A percentile compares a stretch with the other conserved stretches of the same genome.
Conservation (phyloP, 2,113 vertebrate genomes). For the Paedocypris sp. region DNA sequence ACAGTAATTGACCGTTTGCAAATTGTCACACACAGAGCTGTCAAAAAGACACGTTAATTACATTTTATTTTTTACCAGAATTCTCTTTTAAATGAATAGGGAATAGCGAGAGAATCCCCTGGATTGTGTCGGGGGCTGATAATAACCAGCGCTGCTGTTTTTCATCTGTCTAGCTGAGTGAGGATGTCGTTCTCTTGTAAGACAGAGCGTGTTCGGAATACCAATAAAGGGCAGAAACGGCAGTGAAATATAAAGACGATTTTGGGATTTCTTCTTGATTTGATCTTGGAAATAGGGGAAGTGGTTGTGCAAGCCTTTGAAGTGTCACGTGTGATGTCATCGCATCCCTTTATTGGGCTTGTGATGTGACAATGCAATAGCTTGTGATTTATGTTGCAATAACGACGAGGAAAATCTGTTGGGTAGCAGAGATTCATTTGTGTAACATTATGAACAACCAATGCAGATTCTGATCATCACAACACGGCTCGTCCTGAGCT, state of each 20-base stretch:
- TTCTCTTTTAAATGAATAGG: neutral
- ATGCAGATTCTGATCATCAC: neutral
- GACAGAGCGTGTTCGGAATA: slow-evolving; percentile 23
- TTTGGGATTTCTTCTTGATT: neutral
- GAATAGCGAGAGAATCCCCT: neutral
- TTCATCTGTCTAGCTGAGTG: slow-evolving; percentile 15
- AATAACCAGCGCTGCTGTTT: slow-evolving; percentile 5
- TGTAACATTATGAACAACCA: neutral
- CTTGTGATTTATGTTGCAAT: too few species aligned
- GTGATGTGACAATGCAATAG: too few species aligned
- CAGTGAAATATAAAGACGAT: neutral
- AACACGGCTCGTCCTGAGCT: slow-evolving; percentile 38
- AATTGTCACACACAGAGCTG: too few species aligned
- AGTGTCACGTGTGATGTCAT: neutral
- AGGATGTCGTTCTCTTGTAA: slow-evolving; percentile 10
- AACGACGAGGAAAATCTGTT: too few species aligned
- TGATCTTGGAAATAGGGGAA: neutral
- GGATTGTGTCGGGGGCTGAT: neutral
- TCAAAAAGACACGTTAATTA: neutral
- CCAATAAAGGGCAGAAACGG: neutral
- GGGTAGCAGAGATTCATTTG: too few species aligned
- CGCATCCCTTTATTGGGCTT: neutral
- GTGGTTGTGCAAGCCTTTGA: neutral
- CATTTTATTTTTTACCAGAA: too few species aligned
- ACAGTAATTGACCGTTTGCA: too few species aligned